Evolutionary conservation across 2,888 invertebrate species (phyloP).

Genomic region (Leptinotarsa haldemani): DNA sequence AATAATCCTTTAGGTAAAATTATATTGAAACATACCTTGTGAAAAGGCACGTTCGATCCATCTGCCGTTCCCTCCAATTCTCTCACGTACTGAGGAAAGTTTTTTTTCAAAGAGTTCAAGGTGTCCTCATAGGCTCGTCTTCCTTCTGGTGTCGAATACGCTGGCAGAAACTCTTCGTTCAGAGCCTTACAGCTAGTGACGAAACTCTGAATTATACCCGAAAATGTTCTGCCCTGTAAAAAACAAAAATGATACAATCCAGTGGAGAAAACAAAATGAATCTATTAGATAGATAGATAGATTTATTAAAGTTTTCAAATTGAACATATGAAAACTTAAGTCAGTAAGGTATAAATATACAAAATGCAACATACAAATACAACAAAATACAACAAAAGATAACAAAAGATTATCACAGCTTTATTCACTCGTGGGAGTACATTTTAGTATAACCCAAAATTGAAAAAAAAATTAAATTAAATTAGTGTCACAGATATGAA

Average conservation of each 20-base stretch:
- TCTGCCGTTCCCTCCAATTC: constrained; percentile 89
- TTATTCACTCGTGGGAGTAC: too few relatives aligned
- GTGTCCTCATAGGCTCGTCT: constrained; percentile 80
- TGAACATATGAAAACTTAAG: too few relatives aligned
- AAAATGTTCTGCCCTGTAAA: constrained; percentile 83
- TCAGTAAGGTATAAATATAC: too few relatives aligned
- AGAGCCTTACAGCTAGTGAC: constrained; percentile 72
- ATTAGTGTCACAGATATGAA: too few relatives aligned
- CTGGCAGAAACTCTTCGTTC: constrained; percentile 76
- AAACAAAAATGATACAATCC: not conserved
- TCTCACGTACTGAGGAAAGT: constrained; percentile 84
- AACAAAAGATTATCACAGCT: too few relatives aligned
- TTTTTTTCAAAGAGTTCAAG: constrained; percentile 73
- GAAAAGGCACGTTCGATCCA: constrained; percentile 84
- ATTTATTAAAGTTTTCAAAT: too few relatives aligned
- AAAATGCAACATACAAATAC: too few relatives aligned
- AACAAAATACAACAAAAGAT: too few relatives aligned
- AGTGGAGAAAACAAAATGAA: not conserved
- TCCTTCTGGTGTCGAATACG: constrained; percentile 79
- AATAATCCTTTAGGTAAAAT: too few relatives aligned
- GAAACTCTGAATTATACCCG: constrained; percentile 78
- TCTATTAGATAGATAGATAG: too few relatives aligned
- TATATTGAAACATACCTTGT: constrained; percentile 72
- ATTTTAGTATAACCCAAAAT: too few relatives aligned
- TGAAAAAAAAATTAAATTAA: too few relatives aligned